Base-by-base conservation (phyloP, 2,113 vertebrate genomes). In the Callipepla californica region DNA sequence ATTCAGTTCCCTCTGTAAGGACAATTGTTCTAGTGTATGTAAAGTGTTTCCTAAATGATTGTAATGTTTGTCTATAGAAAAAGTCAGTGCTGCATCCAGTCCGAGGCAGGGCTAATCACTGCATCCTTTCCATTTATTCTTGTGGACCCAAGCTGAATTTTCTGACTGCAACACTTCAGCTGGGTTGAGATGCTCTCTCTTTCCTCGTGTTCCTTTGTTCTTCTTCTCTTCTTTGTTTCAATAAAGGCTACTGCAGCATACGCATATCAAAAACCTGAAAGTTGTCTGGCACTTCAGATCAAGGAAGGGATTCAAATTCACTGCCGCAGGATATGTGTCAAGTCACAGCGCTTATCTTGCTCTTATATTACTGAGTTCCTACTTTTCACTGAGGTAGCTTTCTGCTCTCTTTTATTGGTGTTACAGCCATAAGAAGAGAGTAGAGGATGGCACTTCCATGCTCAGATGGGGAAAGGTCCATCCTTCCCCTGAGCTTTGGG, bases 241-340 rank as follows among this genome's bases (percentile, higher is more conserved):
- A 63, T 79, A 94, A 96, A 93, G 94, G 85, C 92, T 95, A 77
- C 91, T 75, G 89, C 90, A 94, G 85, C 75, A 47, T 87, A 92
- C 2, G 65, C 93, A 96, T 96, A 94, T 95, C 95, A 96, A 96
- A 96, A 95, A 89, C 87, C 93, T 92, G 92, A 96, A 96, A 95
- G 91, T 90, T 93, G 94, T 85, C 96, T 96, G 91, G 94, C 85
- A 92, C 95, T 96, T 95, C 91, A 97, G 95, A 97, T 96, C 96
- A 96, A 97, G 95, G 93, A 85, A 80, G 45, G 86, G 93, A 96
- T 97, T 96, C 96, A 97, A 92, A 96, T 94, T 95, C 94, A 97
- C 74, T 96, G 96, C 96, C 96, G 96, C 87, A n/a, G 96, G 96
- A 96, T 94, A 96, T 95, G 75, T 96, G 94, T 96, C 94, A 96